phyloP scores from a whole-genome alignment of 2,797 vertebrate genomes.

The Cryptoprocta ferox region DNA sequence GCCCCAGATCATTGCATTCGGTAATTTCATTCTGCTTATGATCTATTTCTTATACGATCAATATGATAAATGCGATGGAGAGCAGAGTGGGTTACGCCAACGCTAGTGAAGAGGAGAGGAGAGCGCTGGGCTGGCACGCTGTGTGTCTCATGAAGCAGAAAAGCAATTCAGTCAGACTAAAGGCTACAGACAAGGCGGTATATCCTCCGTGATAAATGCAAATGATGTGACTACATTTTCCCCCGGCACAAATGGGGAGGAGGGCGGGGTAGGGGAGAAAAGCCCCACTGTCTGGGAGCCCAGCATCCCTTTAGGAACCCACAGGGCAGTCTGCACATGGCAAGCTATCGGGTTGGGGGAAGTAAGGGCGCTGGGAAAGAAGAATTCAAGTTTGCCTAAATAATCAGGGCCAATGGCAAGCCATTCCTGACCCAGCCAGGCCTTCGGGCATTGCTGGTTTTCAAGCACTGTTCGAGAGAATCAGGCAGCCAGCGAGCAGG shows the following conservation, averaged over 20 bases:
- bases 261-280: not conserved
- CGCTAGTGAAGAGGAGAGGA: constrained; percentile 50
- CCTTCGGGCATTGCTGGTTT: not conserved
- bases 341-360: constrained; percentile 4
- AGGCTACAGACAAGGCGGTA: constrained; percentile 85
- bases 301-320: constrained; percentile 80
- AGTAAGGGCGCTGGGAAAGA: not conserved
- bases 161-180: constrained; percentile 87
- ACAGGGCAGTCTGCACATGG: constrained; percentile 74
- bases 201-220: constrained; percentile 87
- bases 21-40: constrained; percentile 85
- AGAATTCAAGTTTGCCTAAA: constrained; percentile 67
- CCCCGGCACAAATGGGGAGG: not conserved
- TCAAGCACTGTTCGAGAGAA: constrained; percentile 63
- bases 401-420: constrained; percentile 76
- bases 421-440: constrained; percentile 47
- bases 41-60: constrained; percentile 85
- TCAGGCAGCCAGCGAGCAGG: constrained; percentile 39
- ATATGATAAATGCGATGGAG: constrained; percentile 83
- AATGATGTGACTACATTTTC: constrained; percentile 86
- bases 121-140: constrained; percentile 53
- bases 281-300: constrained; percentile 79
- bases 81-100: constrained; percentile 68
- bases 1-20: constrained; percentile 84
- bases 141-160: constrained; percentile 88